Conservation (phyloP, 2,797 vertebrate genomes). For the Pipistrellus nathusii region DNA sequence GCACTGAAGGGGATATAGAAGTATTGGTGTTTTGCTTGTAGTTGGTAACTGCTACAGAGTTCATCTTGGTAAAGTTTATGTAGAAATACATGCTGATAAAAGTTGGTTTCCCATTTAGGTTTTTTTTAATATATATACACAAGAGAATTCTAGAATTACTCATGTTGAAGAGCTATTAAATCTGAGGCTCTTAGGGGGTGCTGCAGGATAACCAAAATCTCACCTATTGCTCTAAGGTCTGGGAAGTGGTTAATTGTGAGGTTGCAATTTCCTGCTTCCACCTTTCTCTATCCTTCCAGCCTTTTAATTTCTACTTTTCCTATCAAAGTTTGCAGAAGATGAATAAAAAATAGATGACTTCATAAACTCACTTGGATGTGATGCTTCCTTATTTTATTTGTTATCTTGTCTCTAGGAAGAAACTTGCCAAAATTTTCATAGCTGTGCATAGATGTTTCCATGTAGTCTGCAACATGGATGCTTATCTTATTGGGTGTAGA, state of each 20-base stretch:
- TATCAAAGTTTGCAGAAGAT: slow-evolving; percentile 44
- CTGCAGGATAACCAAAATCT: slow-evolving; percentile 24
- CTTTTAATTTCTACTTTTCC: slow-evolving; percentile 22
- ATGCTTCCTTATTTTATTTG: slow-evolving; percentile 38
- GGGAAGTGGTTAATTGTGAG: slow-evolving; percentile 45
- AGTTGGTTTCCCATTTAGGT: slow-evolving; percentile 1
- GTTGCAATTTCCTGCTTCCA: not conserved
- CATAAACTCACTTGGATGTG: not conserved
- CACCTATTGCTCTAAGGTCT: slow-evolving; percentile 6
- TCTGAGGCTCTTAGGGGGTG: not conserved
- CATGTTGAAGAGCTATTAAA: not conserved
- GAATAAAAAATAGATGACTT: slow-evolving; percentile 4
- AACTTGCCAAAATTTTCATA: slow-evolving; percentile 55
- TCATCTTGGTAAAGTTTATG: slow-evolving; percentile 9
- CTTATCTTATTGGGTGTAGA: slow-evolving; percentile 47
- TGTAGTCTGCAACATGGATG: not conserved
- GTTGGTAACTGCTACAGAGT: slow-evolving; percentile 27
- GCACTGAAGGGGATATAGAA: not conserved
- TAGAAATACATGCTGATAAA: slow-evolving; percentile 4
- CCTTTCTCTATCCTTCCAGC: not conserved
- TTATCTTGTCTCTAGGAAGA: slow-evolving; percentile 49
- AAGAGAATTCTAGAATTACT: slow-evolving; percentile 6
- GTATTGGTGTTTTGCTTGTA: not conserved
- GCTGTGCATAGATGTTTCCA: slow-evolving; percentile 17
- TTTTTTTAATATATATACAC: not conserved